phyloP scores from a whole-genome alignment of 2,888 invertebrate genomes.

The Phlogophora meticulosa region DNA sequence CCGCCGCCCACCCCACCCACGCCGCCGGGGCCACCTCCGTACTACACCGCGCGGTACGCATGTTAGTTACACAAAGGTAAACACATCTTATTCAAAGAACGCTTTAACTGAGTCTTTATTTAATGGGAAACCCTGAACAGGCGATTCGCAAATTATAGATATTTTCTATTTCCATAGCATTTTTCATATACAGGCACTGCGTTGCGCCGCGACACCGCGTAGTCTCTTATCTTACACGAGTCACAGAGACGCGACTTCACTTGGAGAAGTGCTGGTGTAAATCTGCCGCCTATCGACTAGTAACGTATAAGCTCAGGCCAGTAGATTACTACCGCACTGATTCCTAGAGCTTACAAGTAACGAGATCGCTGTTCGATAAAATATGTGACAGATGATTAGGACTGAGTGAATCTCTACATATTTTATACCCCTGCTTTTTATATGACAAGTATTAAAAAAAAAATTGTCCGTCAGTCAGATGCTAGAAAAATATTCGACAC shows the following conservation, averaged over 20 bases:
- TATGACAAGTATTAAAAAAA: no score
- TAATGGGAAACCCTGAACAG: neutral
- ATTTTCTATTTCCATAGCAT: neutral
- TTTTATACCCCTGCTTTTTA: no score
- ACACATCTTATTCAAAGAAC: neutral
- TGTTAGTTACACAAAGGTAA: neutral
- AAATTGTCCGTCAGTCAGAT: no score
- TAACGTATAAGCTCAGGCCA: no score
- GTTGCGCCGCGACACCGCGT: neutral
- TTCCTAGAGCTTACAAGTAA: no score
- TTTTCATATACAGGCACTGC: neutral
- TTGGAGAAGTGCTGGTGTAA: neutral
- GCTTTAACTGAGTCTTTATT: neutral
- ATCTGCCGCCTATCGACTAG: no score
- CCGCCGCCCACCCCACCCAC: constrained; percentile 68
- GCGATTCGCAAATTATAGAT: neutral
- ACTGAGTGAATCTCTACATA: no score
- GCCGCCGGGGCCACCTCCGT: constrained; percentile 71
- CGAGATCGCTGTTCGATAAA: no score
- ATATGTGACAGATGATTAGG: no score
- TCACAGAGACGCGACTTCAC: neutral
- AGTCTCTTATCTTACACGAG: neutral
- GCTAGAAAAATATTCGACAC: no score
- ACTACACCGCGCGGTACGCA: constrained; percentile 55
- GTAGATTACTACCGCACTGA: no score